Evolutionary conservation across 2,797 vertebrate species (phyloP).

Genomic region (Ctenopoma kingsleyae): DNA sequence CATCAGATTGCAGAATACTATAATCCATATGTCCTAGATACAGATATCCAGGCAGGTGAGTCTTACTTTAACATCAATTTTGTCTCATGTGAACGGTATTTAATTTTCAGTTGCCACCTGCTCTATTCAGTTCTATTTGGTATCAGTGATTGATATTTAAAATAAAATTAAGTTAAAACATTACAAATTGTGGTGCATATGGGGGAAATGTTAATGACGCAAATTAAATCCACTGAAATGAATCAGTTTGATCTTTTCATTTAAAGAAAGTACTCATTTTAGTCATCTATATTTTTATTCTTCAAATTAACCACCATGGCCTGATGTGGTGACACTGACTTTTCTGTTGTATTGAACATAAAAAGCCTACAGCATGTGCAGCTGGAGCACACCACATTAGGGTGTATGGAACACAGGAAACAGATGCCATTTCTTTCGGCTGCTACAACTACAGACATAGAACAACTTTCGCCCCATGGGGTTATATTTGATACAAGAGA

Average conservation of each 20-base stretch:
- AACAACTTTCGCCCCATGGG: constrained; percentile 84
- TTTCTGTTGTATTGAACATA: constrained; percentile 57
- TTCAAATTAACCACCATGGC: constrained; percentile 28
- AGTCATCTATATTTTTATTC: constrained; percentile 11
- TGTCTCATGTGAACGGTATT: constrained; percentile 9
- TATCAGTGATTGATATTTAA: neutral
- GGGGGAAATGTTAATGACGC: neutral
- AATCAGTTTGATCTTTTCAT: neutral
- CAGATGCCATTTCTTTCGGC: constrained; percentile 86
- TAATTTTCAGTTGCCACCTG: neutral
- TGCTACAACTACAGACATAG: constrained; percentile 81
- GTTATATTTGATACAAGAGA: constrained; percentile 70
- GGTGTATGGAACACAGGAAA: constrained; percentile 87
- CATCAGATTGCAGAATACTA: constrained; percentile 89
- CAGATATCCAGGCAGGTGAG: constrained; percentile 93
- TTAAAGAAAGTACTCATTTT: neutral
- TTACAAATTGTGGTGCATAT: neutral
- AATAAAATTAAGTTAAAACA: neutral
- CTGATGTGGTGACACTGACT: constrained; percentile 31
- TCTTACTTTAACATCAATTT: constrained; percentile 47
- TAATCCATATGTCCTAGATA: constrained; percentile 92
- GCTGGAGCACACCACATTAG: constrained; percentile 74
- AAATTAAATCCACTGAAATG: neutral
- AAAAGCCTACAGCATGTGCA: constrained; percentile 67
- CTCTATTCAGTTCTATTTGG: neutral